phyloP scores from a whole-genome alignment of 2,888 invertebrate genomes.

The Blera fallax region DNA sequence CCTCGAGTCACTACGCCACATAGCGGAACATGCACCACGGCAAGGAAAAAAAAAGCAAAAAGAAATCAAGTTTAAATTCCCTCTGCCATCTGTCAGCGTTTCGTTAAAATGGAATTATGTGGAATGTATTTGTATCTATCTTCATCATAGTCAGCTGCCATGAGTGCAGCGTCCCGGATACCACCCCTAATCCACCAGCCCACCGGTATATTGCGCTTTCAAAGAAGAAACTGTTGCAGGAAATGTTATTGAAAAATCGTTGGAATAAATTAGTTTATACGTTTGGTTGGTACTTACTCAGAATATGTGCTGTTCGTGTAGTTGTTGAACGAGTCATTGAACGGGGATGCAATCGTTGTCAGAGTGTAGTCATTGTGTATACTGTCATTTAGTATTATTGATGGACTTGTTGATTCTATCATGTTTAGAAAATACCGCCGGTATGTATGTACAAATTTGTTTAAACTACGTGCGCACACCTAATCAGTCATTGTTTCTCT shows the following conservation, averaged over 20 bases:
- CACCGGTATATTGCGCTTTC: neutral
- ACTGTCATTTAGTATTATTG: slow-evolving; percentile 56
- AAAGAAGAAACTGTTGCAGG: neutral
- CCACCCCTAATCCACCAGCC: neutral
- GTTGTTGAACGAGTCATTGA: slow-evolving; percentile 54
- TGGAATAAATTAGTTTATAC: slow-evolving; percentile 42
- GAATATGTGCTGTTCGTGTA: slow-evolving; percentile 50
- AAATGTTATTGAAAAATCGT: slow-evolving; percentile 16
- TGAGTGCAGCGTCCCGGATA: neutral
- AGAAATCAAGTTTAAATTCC: slow-evolving; percentile 44
- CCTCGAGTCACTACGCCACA: neutral
- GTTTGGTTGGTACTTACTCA: slow-evolving; percentile 48
- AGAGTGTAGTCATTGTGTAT: slow-evolving; percentile 42
- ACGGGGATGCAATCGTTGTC: slow-evolving; percentile 48
- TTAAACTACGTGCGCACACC: slow-evolving; percentile 19
- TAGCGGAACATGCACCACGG: neutral
- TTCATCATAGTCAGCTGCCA: slow-evolving; percentile 16
- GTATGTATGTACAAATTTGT: slow-evolving; percentile 26
- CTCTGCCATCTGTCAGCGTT: slow-evolving; percentile 41
- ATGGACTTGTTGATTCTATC: slow-evolving; percentile 56
- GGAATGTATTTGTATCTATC: slow-evolving; percentile 16
- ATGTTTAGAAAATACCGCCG: slow-evolving; percentile 40
- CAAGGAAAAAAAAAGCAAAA: neutral
- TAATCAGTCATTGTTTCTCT: slow-evolving; percentile 52
- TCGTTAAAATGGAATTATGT: slow-evolving; percentile 46